Evolutionary conservation across 2,113 vertebrate species (phyloP).

Genomic region (Megaleporinus macrocephalus): DNA sequence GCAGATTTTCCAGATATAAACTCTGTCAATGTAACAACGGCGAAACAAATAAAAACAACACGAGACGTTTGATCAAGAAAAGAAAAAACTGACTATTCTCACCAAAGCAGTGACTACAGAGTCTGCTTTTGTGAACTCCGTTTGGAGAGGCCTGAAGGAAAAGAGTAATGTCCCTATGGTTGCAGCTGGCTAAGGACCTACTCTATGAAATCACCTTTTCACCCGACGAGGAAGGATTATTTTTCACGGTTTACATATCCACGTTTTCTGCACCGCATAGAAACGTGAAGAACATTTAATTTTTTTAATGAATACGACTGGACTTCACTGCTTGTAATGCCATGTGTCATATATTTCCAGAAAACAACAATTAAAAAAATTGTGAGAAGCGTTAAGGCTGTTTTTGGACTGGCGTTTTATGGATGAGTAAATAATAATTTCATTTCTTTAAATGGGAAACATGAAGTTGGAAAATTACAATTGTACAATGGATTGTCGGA

Average conservation of each 20-base stretch:
- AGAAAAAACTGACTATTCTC: not conserved
- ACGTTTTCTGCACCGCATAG: not conserved
- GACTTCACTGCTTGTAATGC: conserved; percentile 17
- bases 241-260: not conserved
- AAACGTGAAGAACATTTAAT: conserved; percentile 6
- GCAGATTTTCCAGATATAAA: not conserved
- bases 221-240: conserved; percentile 6
- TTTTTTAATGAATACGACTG: not conserved
- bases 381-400: not conserved
- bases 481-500: no score
- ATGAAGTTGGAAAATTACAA: not conserved
- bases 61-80: not conserved
- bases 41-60: not conserved
- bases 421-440: not conserved
- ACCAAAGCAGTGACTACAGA: not conserved
- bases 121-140: not conserved
- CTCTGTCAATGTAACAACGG: not conserved
- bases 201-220: not conserved
- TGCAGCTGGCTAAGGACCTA: not conserved
- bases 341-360: not conserved
- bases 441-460: not conserved
- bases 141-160: not conserved
- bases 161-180: not conserved
- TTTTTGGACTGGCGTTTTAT: not conserved
- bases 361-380: conserved; percentile 9